Base-by-base conservation (phyloP, 2,888 invertebrate species). In the Teinopalpus imperialis region DNA sequence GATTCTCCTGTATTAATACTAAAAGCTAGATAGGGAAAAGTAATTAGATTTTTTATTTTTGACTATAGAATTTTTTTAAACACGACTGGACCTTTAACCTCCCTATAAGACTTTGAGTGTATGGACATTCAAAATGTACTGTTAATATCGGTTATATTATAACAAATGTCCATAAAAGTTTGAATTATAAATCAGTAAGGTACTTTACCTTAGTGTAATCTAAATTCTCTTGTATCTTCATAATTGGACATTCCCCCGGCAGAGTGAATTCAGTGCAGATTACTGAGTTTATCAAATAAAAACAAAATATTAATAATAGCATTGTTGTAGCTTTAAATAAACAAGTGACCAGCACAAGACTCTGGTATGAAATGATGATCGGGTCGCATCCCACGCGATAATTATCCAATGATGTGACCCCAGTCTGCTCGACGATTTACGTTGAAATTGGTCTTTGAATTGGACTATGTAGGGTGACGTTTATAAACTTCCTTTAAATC, bases 371-470 rank as follows among this genome's bases (percentile, higher is more conserved):
- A 81, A 64, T 83, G 82, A 54, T 51, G 54, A 44, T 35, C 46
- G 39, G 49, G 43, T 54, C 45, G 46, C 70, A 49, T 61, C 82
- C 81, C 67, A 80, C 78, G 53, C 64, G 52, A 62, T 82, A 81
- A 81, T 87, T 83, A 85, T 78, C 53, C 79, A 81, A 86, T 86
- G 63, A 70, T 40, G 59, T 56, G 72, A 67, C 69, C 74, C 70
- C 69, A 54, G 53, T 35, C 23, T 27, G 32, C 43, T 58, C 49
- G 59, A 57, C 64, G 66, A 51, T 51, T 63, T 62, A 66, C 58
- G 66, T 61, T 63, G 57, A 59, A 61, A 67, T 66, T 66, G 59
- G 53, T 44, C 30, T 45, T 34, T 56, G 54, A 65, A 63, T 68
- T 66, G 58, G 48, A 51, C 46, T 40, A 44, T 50, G 43, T 51